Percentiles rank a stretch among this genome's conserved stretches.
phyloP scores from a whole-genome alignment of 2,888 invertebrate species.

The Timema podura region DNA sequence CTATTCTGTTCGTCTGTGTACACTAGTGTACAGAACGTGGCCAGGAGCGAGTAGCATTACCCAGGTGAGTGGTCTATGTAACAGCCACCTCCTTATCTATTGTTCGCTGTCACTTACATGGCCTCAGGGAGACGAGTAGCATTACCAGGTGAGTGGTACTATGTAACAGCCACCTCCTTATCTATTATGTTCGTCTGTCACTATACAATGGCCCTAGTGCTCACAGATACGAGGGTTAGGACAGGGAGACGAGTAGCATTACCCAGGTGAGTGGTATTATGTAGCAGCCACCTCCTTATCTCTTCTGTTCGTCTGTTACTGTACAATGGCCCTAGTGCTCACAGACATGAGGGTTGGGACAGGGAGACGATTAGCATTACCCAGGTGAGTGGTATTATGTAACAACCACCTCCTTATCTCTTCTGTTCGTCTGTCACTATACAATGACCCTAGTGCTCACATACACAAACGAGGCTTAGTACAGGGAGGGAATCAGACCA shows the following conservation, averaged over 20 bases:
- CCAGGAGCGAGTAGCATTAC: constrained; percentile 49
- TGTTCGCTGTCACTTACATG: neutral
- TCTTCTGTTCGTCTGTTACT: neutral
- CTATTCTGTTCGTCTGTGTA: no score
- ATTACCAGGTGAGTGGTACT: no score
- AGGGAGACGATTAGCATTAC: no score
- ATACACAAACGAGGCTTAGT: no score
- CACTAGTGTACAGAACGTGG: constrained; percentile 46
- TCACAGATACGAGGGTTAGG: constrained; percentile 79
- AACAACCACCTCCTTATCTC: no score
- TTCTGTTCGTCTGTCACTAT: neutral
- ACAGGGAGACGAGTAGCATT: constrained; percentile 50
- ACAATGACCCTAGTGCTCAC: neutral
- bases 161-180: no score
- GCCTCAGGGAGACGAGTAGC: no score
- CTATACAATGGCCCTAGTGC: constrained; percentile 61
- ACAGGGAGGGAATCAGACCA: no score
- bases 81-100: neutral
- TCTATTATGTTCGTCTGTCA: neutral
- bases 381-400: no score
- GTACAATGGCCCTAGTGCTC: constrained; percentile 50
- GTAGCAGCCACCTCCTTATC: neutral
- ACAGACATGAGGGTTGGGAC: constrained; percentile 68
- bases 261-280: constrained; percentile 41
- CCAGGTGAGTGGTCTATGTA: constrained; percentile 41